Conservation (phyloP, 2,888 invertebrate genomes). For the Synergus umbraculus region DNA sequence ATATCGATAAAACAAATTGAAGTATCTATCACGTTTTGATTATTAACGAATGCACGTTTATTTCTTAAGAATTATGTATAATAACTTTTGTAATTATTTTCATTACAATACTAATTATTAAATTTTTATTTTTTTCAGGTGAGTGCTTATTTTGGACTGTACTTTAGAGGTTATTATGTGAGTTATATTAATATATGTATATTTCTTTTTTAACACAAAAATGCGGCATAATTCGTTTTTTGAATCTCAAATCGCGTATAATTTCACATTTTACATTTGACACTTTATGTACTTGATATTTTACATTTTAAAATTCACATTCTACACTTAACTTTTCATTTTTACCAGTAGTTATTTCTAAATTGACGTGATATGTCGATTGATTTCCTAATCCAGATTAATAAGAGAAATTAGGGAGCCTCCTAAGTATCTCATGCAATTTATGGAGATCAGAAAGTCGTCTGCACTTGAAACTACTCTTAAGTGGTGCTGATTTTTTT, state of each 20-base stretch:
- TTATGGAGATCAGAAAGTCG: neutral
- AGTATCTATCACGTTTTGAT: too few species aligned
- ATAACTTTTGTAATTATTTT: neutral
- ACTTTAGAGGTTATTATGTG: neutral
- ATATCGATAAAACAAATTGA: too few species aligned
- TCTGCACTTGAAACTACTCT: neutral
- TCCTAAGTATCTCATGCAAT: neutral
- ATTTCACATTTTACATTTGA: too few species aligned
- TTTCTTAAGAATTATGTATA: neutral
- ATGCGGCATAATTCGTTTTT: neutral
- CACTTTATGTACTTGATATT: too few species aligned
- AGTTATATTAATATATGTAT: neutral
- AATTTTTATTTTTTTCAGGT: neutral
- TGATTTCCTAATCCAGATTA: too few species aligned
- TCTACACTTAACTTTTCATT: too few species aligned
- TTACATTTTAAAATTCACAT: too few species aligned
- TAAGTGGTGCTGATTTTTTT: neutral
- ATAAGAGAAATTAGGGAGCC: too few species aligned
- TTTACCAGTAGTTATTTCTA: too few species aligned
- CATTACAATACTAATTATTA: neutral
- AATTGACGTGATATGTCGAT: too few species aligned
- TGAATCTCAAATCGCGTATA: too few species aligned
- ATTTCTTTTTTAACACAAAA: neutral
- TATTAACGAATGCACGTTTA: too few species aligned
- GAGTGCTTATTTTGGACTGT: neutral